phyloP scores from a whole-genome alignment of 2,888 invertebrate genomes.

The Cephus pulcher region DNA sequence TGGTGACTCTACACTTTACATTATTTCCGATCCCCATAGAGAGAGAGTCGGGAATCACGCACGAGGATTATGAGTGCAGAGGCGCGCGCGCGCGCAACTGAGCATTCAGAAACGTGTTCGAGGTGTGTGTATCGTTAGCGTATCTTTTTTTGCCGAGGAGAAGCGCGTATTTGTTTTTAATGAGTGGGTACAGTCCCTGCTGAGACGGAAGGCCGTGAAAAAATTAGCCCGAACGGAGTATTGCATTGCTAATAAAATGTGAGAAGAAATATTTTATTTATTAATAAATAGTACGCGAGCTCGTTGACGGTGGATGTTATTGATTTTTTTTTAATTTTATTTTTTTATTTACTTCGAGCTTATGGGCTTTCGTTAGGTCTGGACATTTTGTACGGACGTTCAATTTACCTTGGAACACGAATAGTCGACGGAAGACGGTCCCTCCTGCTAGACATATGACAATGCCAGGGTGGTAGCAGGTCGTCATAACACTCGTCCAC shows the following conservation, averaged over 20 bases:
- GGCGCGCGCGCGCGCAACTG: constrained; percentile 26
- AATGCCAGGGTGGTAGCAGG: constrained; percentile 49
- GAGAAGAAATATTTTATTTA: no score
- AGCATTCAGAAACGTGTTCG: constrained; percentile 47
- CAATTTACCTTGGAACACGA: no score
- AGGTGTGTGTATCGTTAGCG: constrained; percentile 55
- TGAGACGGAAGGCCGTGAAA: neutral
- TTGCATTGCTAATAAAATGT: no score
- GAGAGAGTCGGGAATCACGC: constrained; percentile 32
- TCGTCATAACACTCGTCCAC: constrained; percentile 62
- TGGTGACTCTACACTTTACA: constrained; percentile 63
- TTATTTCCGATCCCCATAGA: constrained; percentile 44
- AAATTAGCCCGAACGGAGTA: neutral
- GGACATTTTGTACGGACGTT: no score
- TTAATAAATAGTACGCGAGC: no score
- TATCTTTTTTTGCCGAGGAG: constrained; percentile 52
- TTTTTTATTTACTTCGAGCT: no score
- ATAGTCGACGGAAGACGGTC: neutral
- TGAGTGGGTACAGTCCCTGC: constrained; percentile 53
- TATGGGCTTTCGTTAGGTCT: no score
- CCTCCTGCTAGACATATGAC: neutral
- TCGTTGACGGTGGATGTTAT: no score
- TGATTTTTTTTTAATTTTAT: no score
- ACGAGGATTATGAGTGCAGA: constrained; percentile 43
- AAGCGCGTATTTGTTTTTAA: constrained; percentile 51